Conservation (phyloP, 1,140 invertebrate genomes). For the Atopsyche davidsoni region DNA sequence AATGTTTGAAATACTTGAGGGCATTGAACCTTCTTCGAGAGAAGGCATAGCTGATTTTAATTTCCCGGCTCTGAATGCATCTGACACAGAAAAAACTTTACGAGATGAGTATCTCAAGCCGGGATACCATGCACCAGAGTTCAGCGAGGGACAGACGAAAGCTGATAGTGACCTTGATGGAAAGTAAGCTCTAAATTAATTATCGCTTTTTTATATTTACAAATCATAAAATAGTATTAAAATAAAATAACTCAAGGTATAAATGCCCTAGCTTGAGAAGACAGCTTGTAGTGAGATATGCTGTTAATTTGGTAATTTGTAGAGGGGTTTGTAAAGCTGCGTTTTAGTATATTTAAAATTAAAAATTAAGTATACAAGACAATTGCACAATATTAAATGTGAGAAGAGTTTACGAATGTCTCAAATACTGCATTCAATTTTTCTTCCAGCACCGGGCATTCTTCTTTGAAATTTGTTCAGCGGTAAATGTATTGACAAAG, state of each 20-base stretch:
- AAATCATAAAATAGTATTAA: neutral
- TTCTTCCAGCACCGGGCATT: too few relatives aligned
- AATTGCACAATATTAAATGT: too few relatives aligned
- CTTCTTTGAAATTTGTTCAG: too few relatives aligned
- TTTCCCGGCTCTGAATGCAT: neutral
- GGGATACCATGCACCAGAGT: constrained; percentile 31
- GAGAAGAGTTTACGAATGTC: too few relatives aligned
- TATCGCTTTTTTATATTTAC: neutral
- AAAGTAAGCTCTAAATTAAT: constrained; percentile 41
- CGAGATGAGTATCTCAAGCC: constrained; percentile 45
- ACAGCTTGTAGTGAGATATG: too few relatives aligned
- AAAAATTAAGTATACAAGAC: too few relatives aligned
- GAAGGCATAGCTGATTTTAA: neutral
- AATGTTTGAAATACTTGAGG: constrained; percentile 14
- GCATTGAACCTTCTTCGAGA: neutral
- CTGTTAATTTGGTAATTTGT: too few relatives aligned
- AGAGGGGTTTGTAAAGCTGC: too few relatives aligned
- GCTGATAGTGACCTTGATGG: constrained; percentile 48
- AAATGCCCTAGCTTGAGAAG: too few relatives aligned
- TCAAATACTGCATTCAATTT: too few relatives aligned
- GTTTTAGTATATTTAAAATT: too few relatives aligned
- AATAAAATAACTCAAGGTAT: constrained; percentile 7
- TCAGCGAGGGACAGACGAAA: constrained; percentile 30
- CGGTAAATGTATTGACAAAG: too few relatives aligned
- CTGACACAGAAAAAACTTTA: constrained; percentile 28